phyloP scores from a whole-genome alignment of 2,797 vertebrate genomes.

The Craterocephalus amniculus region DNA sequence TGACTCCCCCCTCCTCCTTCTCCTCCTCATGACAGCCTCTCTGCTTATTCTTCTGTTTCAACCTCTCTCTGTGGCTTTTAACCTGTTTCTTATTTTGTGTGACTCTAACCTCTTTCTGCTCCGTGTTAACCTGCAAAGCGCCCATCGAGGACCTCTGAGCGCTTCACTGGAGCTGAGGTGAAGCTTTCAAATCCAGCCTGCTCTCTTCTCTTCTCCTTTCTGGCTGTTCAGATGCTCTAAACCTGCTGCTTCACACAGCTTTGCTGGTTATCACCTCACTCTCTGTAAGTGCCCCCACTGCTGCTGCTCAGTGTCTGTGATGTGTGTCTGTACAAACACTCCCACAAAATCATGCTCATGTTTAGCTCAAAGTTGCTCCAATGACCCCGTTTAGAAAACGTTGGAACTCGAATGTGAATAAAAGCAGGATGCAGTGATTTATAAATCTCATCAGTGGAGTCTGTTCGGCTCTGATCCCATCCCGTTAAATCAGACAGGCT shows the following conservation, averaged over 20 bases:
- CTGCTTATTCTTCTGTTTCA: conserved; percentile 9
- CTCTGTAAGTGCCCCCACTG: conserved; percentile 62
- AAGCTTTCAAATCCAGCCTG: conserved; percentile 61
- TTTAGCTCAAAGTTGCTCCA: no score
- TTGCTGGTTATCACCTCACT: conserved; percentile 58
- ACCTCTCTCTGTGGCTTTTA: background rate
- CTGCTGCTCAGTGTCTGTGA: background rate
- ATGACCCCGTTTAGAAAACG: no score
- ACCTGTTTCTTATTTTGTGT: conserved; percentile 1
- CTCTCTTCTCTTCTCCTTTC: conserved; percentile 39
- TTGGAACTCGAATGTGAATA: no score
- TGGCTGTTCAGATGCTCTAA: conserved; percentile 57
- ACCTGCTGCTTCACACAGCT: conserved; percentile 53
- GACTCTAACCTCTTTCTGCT: conserved; percentile 51
- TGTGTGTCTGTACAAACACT: background rate
- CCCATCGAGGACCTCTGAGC: conserved; percentile 50
- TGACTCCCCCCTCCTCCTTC: background rate
- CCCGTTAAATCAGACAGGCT: no score
- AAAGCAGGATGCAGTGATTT: no score
- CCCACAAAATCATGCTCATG: background rate
- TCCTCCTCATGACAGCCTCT: background rate
- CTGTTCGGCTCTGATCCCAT: no score
- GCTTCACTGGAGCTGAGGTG: conserved; percentile 63
- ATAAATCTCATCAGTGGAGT: no score
- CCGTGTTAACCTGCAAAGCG: conserved; percentile 56